Conservation (phyloP, 2,888 invertebrate genomes). For the Palloptera scutellata region DNA sequence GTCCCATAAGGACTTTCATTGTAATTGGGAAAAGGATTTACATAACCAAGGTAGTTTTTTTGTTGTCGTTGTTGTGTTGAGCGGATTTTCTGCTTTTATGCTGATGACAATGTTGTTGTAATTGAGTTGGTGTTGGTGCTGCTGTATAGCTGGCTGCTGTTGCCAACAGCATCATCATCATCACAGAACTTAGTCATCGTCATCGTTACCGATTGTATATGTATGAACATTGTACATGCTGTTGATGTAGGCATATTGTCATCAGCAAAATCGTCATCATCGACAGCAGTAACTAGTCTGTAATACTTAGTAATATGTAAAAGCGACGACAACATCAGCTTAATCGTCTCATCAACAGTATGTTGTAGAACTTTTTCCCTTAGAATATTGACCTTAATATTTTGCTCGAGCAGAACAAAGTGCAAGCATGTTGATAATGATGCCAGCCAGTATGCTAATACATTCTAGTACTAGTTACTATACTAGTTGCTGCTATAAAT, state of each 20-base stretch:
- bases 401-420: no score
- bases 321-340: no score
- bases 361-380: no score
- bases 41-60: background rate
- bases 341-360: no score
- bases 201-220: background rate
- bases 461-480: no score
- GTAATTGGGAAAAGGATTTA: conserved; percentile 16
- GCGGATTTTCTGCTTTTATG: conserved; percentile 8
- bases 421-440: no score
- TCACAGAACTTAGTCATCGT: background rate
- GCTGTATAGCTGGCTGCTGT: conserved; percentile 6
- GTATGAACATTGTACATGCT: background rate
- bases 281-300: background rate
- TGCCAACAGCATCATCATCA: background rate
- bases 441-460: no score
- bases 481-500: no score
- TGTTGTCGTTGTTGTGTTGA: background rate
- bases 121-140: background rate
- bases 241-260: background rate
- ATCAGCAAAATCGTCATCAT: background rate
- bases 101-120: conserved; percentile 1
- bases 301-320: no score
- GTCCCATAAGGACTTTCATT: conserved; percentile 9
- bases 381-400: no score